Evolutionary conservation across 2,113 vertebrate genomes (phyloP), one percentile per base, ranked within the genome.

Genomic region (Cercocebus atys): DNA sequence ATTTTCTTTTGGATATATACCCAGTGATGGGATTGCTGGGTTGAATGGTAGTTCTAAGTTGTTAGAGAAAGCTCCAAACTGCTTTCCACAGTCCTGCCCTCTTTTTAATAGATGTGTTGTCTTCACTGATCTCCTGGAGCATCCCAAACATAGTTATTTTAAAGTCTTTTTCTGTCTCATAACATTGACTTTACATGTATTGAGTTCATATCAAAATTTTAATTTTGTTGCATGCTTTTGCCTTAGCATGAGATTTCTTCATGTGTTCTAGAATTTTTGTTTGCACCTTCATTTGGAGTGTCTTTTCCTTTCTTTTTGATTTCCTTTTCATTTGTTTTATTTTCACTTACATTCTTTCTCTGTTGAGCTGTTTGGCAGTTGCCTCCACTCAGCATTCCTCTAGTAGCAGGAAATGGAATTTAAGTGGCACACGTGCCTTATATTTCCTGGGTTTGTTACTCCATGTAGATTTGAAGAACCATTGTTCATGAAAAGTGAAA

Each of bases 361-460:
- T 86, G 11, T 79, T 55, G 72, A 79, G 38, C 27, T n/a, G 8
- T 64, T 84, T 85, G 52, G 17, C 52, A 92, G 32, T 72, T 79
- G 70, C 52, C 52, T 88, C 88, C 75, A 83, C 50, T 70, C 25
- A 22, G 23, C 45, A 66, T 5, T 17, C 17, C 59, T 73, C 43
- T 93, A 73, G 40, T 23, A 78, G 40, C 59, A 93, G 87, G 81
- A 83, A 95, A 59, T 17, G 76, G 82, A 82, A 78, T 18, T 32
- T 50, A 82, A 82, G 27, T 47, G n/a, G 1, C 27, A 73, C 11
- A 4, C 38, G 43, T 0, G 0, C 61, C 76, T 55, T 90, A 30
- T 76, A 25, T 85, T 82, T 95, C 88, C 89, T 95, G 45, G n/a
- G 40, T 73, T 84, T 75, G 18, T 80, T 75, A 85, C 20, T 70